Percentiles rank a stretch among this genome's conserved stretches.
phyloP scores from a whole-genome alignment of 1,140 invertebrate species.

The Choristoneura fumiferana region DNA sequence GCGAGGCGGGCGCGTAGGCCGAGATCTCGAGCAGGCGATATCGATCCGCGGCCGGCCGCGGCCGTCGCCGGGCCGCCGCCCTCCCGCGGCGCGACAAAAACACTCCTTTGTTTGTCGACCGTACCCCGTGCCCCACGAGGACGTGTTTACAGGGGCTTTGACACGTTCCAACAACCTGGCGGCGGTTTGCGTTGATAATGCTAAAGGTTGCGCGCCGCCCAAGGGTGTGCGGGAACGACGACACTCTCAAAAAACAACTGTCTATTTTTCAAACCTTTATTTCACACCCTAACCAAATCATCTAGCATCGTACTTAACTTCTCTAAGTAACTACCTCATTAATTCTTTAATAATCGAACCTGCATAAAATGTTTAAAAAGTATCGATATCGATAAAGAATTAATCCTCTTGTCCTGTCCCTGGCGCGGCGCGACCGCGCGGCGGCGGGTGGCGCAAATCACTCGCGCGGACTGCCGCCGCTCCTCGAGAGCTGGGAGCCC shows the following conservation, averaged over 20 bases:
- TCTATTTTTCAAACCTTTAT: too few species aligned
- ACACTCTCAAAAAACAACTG: too few species aligned
- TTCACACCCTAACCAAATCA: too few species aligned
- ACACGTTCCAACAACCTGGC: slow-evolving; percentile 19
- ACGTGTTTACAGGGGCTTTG: slow-evolving; percentile 29
- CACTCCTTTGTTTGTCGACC: slow-evolving; percentile 66
- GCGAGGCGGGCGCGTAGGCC: slow-evolving; percentile 67
- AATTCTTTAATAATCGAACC: too few species aligned
- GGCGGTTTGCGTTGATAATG: neutral
- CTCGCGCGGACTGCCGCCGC: slow-evolving; percentile 74
- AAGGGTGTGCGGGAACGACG: slow-evolving; percentile 14
- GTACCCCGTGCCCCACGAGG: slow-evolving; percentile 32
- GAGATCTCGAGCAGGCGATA: slow-evolving; percentile 67
- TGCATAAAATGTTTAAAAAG: slow-evolving; percentile 6
- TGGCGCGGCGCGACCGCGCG: slow-evolving; percentile 60
- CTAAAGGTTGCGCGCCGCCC: slow-evolving; percentile 6
- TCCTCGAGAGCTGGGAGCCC: slow-evolving; percentile 31
- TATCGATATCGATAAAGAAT: slow-evolving; percentile 51
- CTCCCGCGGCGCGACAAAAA: slow-evolving; percentile 61
- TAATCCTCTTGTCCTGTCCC: neutral
- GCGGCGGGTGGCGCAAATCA: slow-evolving; percentile 71
- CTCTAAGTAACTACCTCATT: too few species aligned
- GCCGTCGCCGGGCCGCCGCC: slow-evolving; percentile 55
- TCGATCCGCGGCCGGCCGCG: slow-evolving; percentile 65
- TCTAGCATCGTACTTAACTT: too few species aligned